Base-by-base conservation (phyloP, 2,113 vertebrate species). In the Cyanoderma ruficeps region DNA sequence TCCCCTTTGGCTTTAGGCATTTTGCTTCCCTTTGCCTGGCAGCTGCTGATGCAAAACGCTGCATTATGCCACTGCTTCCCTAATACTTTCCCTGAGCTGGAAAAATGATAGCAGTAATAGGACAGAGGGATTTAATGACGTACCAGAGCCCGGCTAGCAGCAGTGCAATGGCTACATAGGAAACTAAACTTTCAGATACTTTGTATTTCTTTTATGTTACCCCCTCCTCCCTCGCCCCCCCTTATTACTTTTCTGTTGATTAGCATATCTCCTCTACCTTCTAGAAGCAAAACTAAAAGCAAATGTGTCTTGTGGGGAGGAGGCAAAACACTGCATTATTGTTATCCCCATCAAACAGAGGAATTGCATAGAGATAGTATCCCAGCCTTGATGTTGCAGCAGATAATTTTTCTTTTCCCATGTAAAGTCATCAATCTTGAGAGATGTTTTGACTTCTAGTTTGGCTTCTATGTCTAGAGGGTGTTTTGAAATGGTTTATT, bases 161-260 rank as follows among this genome's bases (percentile, higher is more conserved):
- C 5, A 2, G 0, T 25, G 56, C 55, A 42, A 1, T 55, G 55
- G 46, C 47, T 53, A 8, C 31, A 1, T 13, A 37, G 6, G 15
- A 42, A 85, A 27, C 7, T 2, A 27, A 85, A 67, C 52, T 60
- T 47, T 18, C 4, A 39, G 24, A 4, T 89, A 42, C 53, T 74
- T 83, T 22, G 30, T 18, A 4, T 61, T 83, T 92, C 20, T 90
- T 37, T 39, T 14, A 13, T 31, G 15, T 23, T 42, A 39, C 10
- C 10, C 6, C 24, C 25, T 7, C 35, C 25, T n/a, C 9, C 8
- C 6, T 4, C 19, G 2, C 14, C 11, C 24, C 13, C 24, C 24
- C 49, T 3, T 52, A 1, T 3, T 70, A 72, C 4, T 57, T 65
- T 69, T 55, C 6, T 83, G 0, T 70, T 41, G 27, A 17, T 84